These are phyloP conservation scores for Cynoglossus semilaevis DNA, from an alignment of 2,113 vertebrate genomes.

Conservation along the genomic window DNA sequence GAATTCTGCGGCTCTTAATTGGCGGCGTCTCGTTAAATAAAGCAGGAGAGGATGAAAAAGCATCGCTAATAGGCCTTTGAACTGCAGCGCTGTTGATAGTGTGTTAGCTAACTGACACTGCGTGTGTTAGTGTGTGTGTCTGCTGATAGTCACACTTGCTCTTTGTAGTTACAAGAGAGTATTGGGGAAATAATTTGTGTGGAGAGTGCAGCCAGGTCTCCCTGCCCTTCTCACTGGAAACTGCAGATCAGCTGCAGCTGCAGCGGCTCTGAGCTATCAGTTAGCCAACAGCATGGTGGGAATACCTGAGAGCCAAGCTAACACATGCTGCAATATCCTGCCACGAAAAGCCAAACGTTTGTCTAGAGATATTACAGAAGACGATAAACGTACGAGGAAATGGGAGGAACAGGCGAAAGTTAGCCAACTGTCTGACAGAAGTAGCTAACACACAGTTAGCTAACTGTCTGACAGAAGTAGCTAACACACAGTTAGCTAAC, in stretches of 20 bases:
- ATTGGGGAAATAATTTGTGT: conserved; percentile 34
- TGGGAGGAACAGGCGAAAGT: too few relatives aligned
- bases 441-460: too few relatives aligned
- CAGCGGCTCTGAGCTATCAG: too few relatives aligned
- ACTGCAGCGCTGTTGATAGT: conserved; percentile 48
- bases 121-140: conserved; percentile 39
- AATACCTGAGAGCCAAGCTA: too few relatives aligned
- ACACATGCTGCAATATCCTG: too few relatives aligned
- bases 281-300: too few relatives aligned
- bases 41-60: conserved; percentile 63
- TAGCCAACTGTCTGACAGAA: too few relatives aligned
- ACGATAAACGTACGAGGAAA: too few relatives aligned
- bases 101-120: conserved; percentile 33
- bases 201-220: conserved; percentile 26
- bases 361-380: too few relatives aligned
- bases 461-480: too few relatives aligned
- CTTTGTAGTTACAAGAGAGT: conserved; percentile 58
- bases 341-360: too few relatives aligned
- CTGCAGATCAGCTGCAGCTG: background rate
- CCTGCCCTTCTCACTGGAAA: background rate
- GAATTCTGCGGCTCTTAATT: conserved; percentile 60
- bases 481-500: too few relatives aligned
- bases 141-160: conserved; percentile 62
- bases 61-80: conserved; percentile 65
- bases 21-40: conserved; percentile 65